A percentile compares a stretch with the other conserved stretches of the same genome.
Conservation (phyloP, 2,113 vertebrate genomes). For the Thunnus maccoyii region DNA sequence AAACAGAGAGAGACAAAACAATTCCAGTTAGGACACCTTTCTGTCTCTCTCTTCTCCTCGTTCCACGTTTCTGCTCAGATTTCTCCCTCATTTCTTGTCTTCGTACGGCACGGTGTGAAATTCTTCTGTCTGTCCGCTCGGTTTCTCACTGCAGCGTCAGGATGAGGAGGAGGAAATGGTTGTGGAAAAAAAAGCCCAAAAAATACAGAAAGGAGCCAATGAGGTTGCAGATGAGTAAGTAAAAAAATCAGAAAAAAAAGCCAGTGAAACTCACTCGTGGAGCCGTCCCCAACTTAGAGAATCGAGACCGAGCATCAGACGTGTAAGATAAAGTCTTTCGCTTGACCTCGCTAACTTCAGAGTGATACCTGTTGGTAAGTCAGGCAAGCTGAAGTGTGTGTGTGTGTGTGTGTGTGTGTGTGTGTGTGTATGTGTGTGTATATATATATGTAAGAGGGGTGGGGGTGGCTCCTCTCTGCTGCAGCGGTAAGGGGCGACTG, state of each 20-base stretch:
- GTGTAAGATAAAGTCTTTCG: not conserved
- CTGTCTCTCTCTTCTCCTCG: conserved; percentile 1
- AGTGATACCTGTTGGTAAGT: conserved; percentile 29
- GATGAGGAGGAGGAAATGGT: conserved; percentile 5
- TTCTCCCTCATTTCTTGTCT: conserved; percentile 6
- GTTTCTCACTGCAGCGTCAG: not conserved
- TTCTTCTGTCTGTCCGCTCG: not conserved
- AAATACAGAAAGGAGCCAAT: not conserved
- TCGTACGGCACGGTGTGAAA: not conserved
- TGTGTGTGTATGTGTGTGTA: not conserved
- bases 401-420: conserved; percentile 1
- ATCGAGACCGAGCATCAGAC: not conserved
- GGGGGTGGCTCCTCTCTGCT: conserved; percentile 60
- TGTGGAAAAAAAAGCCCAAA: not conserved
- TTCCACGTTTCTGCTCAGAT: not conserved
- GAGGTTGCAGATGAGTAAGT: not conserved
- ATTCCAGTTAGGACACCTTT: conserved; percentile 71
- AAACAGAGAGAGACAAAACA: conserved; percentile 81
- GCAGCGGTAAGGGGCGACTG: conserved; percentile 71
- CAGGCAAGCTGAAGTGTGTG: conserved; percentile 22
- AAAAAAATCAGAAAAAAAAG: conserved; percentile 12
- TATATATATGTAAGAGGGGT: not conserved
- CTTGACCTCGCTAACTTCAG: conserved; percentile 7
- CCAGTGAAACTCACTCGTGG: conserved; percentile 37
- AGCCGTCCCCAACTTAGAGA: not conserved